Evolutionary conservation across 2,888 invertebrate species (phyloP).

Genomic region (Rhingia rostrata): DNA sequence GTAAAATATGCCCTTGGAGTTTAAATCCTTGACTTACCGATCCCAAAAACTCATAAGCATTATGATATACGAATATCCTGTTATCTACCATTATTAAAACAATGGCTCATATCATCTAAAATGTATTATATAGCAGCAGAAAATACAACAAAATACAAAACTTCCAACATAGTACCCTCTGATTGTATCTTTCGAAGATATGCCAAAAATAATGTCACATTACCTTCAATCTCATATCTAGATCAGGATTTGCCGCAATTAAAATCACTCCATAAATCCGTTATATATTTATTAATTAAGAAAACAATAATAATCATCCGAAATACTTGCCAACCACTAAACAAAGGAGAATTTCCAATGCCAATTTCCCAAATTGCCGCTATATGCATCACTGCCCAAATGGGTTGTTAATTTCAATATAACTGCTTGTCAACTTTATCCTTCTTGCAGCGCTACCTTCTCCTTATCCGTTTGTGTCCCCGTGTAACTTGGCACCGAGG

Average conservation of each 20-base stretch:
- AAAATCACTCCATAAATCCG: constrained; percentile 52
- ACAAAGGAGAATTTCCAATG: constrained; percentile 61
- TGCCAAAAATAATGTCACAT: constrained; percentile 1
- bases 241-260: constrained; percentile 50
- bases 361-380: constrained; percentile 68
- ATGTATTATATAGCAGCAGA: too few species aligned
- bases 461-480: constrained; percentile 6
- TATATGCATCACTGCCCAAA: constrained; percentile 68
- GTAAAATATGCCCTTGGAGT: too few species aligned
- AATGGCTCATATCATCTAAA: too few species aligned
- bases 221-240: constrained; percentile 38
- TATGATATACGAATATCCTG: too few species aligned
- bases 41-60: too few species aligned
- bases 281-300: constrained; percentile 52
- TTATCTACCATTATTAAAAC: too few species aligned
- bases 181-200: not conserved
- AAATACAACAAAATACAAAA: too few species aligned
- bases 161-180: not conserved
- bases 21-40: too few species aligned
- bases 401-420: constrained; percentile 74
- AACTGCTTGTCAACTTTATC: constrained; percentile 69
- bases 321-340: constrained; percentile 53
- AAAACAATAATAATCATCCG: constrained; percentile 43
- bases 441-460: not conserved
- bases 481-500: constrained; percentile 33